Conservation (phyloP, 2,888 invertebrate genomes). For the Oconnorella tubifera region DNA sequence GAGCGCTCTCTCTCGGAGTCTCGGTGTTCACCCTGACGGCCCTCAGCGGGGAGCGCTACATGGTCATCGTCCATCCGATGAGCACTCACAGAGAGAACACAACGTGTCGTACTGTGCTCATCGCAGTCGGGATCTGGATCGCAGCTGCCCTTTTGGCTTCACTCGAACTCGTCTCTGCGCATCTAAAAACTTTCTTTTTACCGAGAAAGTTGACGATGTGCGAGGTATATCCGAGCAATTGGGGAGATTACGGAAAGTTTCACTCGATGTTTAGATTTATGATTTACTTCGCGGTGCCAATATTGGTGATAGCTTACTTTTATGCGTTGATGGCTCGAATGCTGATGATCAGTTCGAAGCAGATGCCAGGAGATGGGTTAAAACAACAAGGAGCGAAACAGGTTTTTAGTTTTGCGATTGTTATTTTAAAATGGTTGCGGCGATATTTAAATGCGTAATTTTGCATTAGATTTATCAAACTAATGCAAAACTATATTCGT, state of each 20-base stretch:
- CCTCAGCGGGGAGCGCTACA: constrained; percentile 82
- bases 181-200: background rate
- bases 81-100: constrained; percentile 66
- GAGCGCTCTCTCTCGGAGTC: constrained; percentile 85
- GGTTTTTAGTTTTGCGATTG: too few relatives aligned
- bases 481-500: too few relatives aligned
- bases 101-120: constrained; percentile 66
- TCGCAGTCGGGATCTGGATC: constrained; percentile 63
- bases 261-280: constrained; percentile 59
- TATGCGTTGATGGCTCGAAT: constrained; percentile 80
- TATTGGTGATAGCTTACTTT: constrained; percentile 79
- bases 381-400: constrained; percentile 11
- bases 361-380: constrained; percentile 45
- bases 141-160: constrained; percentile 72
- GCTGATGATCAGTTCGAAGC: constrained; percentile 63
- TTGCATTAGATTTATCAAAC: too few relatives aligned
- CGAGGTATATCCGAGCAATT: constrained; percentile 34
- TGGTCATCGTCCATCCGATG: constrained; percentile 85
- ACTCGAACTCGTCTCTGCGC: constrained; percentile 48
- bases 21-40: constrained; percentile 89
- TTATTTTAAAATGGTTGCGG: too few relatives aligned
- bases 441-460: too few relatives aligned
- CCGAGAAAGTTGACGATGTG: constrained; percentile 28
- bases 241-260: constrained; percentile 31
- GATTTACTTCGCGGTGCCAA: constrained; percentile 79